Conservation (phyloP, 2,113 vertebrate species). For the Climacteris rufus region DNA sequence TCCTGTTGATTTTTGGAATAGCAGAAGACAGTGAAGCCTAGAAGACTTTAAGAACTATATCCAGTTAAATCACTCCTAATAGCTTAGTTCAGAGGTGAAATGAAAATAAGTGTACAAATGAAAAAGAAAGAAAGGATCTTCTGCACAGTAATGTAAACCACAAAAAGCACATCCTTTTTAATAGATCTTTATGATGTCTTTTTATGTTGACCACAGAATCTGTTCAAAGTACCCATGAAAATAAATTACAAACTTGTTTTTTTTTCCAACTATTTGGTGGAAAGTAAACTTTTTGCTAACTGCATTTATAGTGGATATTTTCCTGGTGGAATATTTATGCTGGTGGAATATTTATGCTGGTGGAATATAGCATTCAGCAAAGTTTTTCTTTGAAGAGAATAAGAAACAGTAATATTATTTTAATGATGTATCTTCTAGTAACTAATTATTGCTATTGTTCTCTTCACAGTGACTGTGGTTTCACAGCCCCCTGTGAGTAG, state of each 20-base stretch:
- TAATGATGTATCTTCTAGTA: not conserved
- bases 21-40: not conserved
- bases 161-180: constrained; percentile 32
- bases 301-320: constrained; percentile 28
- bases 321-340: too few species aligned
- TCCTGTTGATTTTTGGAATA: not conserved
- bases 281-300: constrained; percentile 28
- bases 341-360: not conserved
- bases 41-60: not conserved
- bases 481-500: not conserved
- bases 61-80: not conserved
- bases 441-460: not conserved
- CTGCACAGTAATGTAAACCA: not conserved
- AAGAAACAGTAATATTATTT: not conserved
- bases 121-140: not conserved
- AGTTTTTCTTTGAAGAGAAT: not conserved
- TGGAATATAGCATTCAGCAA: constrained; percentile 8
- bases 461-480: not conserved
- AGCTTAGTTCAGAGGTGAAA: not conserved
- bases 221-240: constrained; percentile 26
- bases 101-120: not conserved
- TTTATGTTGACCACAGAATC: constrained; percentile 22
- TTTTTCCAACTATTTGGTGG: constrained; percentile 20
- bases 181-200: constrained; percentile 8
- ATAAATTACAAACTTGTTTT: constrained; percentile 29